phyloP scores from a whole-genome alignment of 2,888 invertebrate genomes.

The Plemyria rubiginata region DNA sequence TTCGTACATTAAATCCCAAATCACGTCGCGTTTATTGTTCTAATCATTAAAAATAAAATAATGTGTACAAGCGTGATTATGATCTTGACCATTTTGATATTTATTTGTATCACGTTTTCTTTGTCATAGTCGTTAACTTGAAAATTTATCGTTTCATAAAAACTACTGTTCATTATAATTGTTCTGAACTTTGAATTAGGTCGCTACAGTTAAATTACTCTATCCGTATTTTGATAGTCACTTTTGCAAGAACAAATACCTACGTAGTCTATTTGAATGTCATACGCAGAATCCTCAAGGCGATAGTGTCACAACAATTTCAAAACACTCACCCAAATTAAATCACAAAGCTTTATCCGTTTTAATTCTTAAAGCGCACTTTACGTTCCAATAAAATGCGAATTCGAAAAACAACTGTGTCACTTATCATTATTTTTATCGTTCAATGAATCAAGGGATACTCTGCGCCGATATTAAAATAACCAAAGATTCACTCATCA shows the following conservation, averaged over 20 bases:
- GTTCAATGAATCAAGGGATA: slow-evolving; percentile 64
- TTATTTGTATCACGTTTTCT: slow-evolving; percentile 77
- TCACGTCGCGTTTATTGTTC: slow-evolving; percentile 79
- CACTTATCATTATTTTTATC: slow-evolving; percentile 68
- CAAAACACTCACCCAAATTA: slow-evolving; percentile 32
- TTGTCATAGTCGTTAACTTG: slow-evolving; percentile 72
- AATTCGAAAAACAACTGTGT: slow-evolving; percentile 61
- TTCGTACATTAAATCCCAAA: slow-evolving; percentile 53
- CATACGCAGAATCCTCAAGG: slow-evolving; percentile 26
- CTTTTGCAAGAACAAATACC: slow-evolving; percentile 5
- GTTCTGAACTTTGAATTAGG: slow-evolving; percentile 60
- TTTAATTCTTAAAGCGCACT: slow-evolving; percentile 69
- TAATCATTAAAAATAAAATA: slow-evolving; percentile 64
- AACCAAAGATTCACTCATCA: slow-evolving; percentile 49
- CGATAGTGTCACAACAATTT: slow-evolving; percentile 25
- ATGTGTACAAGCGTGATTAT: slow-evolving; percentile 67
- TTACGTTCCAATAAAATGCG: slow-evolving; percentile 70
- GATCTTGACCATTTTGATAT: slow-evolving; percentile 68
- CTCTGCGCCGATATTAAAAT: slow-evolving; percentile 61
- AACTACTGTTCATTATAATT: slow-evolving; percentile 60
- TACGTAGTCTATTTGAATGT: slow-evolving; percentile 31
- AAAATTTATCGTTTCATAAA: slow-evolving; percentile 57
- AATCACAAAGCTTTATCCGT: slow-evolving; percentile 50
- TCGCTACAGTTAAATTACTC: slow-evolving; percentile 43
- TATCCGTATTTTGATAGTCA: not conserved